Evolutionary conservation across 1,140 invertebrate genomes (phyloP), one percentile per base, ranked within the genome.

Genomic region (Chlorops oryzae): DNA sequence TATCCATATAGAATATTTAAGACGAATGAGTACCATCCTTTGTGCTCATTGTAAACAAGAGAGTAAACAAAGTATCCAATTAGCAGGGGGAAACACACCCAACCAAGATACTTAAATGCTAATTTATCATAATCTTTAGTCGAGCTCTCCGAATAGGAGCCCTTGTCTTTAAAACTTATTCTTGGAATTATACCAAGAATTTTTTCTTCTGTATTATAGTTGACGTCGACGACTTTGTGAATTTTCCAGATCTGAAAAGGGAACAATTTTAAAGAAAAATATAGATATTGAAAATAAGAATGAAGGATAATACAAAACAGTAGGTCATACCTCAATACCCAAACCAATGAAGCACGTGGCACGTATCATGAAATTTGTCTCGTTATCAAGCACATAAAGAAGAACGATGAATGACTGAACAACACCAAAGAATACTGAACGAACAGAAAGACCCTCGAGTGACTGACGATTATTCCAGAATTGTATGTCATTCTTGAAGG

Each of bases 401-500:
- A 99, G 73, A 2, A 99, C 94, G 55, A 99, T 86, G 2, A 96
- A 65, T 0, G 93, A 93, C 70, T 98, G 96, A 71, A 99, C 96
- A 0, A 99, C 94, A 64, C 95, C 96, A 74, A 99, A 99, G 73
- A 99, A 96, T n/a, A 99, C 94, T 1, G 94, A 96, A 52, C 96
- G 82, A 9, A 99, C 96, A 0, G 95, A 98, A 6, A 99, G 76
- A 37, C 96, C 96, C 78, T 99, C 96, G 23, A 99, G 75, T 5
- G 92, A 95, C 71, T 98, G 92, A 28, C 96, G 80, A 63, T 96
- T 96, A 54, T 95, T 94, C 97, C 97, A 99, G 70, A 99, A 99
- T 76, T 99, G 96, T 65, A 99, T 99, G 75, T 99, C 95, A 79
- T 99, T 99, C 78, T 99, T 99, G 73, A 99, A 99, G 44, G 97